Evolutionary conservation across 2,797 vertebrate species (phyloP).

Genomic region (Gymnocypris eckloni): DNA sequence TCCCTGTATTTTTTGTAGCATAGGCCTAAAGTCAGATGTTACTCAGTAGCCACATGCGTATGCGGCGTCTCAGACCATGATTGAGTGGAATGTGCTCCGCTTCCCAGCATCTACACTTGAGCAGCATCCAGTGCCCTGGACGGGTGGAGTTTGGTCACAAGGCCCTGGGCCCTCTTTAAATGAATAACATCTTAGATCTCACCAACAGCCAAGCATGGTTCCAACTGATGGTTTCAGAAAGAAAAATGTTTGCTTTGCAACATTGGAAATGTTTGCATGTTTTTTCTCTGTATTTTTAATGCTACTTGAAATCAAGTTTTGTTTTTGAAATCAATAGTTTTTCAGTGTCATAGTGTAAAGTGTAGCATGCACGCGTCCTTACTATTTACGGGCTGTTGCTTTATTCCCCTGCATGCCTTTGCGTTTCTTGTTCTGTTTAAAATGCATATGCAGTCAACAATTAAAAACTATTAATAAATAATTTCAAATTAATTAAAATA

Average conservation of each 20-base stretch:
- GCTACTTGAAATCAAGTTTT: neutral
- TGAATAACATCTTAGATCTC: neutral
- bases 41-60: conserved; percentile 1
- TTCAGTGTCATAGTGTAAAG: neutral
- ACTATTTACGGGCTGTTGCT: neutral
- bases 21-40: conserved; percentile 12
- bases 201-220: neutral
- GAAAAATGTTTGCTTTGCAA: neutral
- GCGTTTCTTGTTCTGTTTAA: neutral
- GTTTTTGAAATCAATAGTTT: neutral
- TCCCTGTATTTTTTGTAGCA: neutral
- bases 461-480: neutral
- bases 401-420: neutral
- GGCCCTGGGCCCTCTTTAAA: neutral
- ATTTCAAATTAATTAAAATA: too few species aligned
- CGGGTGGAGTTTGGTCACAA: conserved; percentile 17
- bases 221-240: neutral
- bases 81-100: conserved; percentile 66
- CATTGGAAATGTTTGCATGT: neutral
- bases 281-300: neutral
- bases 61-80: conserved; percentile 55
- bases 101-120: conserved; percentile 61
- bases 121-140: conserved; percentile 54
- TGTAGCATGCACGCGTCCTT: neutral
- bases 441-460: neutral